A percentile compares a stretch with the other conserved stretches of the same genome.
These are phyloP conservation scores for Metallyticus violacea DNA, from an alignment of 2,888 invertebrate species.

Conservation along the genomic window DNA sequence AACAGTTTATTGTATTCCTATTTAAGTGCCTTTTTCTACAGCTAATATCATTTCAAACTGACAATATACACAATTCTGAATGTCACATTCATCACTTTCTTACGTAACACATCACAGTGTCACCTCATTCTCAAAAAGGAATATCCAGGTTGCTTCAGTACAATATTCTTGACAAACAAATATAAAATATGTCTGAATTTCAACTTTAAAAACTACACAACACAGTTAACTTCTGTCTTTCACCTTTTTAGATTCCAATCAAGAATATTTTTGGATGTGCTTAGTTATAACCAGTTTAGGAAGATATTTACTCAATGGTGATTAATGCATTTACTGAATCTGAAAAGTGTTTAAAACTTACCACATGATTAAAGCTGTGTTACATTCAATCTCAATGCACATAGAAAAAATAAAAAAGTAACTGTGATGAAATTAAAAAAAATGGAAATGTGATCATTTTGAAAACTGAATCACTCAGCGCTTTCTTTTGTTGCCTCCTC, in stretches of 20 bases:
- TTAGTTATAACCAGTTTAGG: too few relatives aligned
- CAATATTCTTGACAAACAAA: neutral
- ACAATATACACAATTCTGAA: neutral
- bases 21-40: neutral
- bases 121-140: neutral
- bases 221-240: neutral
- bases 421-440: neutral
- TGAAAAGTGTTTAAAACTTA: neutral
- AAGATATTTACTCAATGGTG: too few relatives aligned
- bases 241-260: neutral
- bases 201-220: neutral
- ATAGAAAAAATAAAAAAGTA: neutral
- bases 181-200: neutral
- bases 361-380: neutral
- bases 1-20: neutral
- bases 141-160: neutral
- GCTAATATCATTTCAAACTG: neutral
- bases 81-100: neutral
- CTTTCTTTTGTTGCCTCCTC: conserved; percentile 16
- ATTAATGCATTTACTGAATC: neutral
- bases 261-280: too few relatives aligned
- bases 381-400: too few relatives aligned
- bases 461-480: neutral
- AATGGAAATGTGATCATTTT: neutral
- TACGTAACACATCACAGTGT: neutral